Evolutionary conservation across 1,140 invertebrate genomes (phyloP).

Genomic region (Portunus trituberculatus): DNA sequence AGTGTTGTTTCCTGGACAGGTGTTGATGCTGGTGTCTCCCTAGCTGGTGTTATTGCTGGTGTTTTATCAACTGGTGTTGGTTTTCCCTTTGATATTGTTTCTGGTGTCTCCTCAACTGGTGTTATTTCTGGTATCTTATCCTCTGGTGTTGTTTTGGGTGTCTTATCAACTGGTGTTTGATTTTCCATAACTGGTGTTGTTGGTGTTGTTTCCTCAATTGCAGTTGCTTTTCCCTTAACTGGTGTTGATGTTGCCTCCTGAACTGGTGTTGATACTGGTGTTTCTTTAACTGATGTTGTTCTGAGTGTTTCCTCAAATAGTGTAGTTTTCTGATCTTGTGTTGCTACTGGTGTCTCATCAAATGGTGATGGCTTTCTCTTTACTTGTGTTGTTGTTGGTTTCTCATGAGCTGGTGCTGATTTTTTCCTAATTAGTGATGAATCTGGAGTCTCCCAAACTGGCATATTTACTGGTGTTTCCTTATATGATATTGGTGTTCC

Average conservation of each 20-base stretch:
- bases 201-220: conserved; percentile 15
- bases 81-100: conserved; percentile 1
- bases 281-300: neutral
- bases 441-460: too few relatives aligned
- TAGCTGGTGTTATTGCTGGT: too few relatives aligned
- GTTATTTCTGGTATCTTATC: too few relatives aligned
- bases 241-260: conserved; percentile 20
- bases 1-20: too few relatives aligned
- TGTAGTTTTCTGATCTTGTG: neutral
- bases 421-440: neutral
- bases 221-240: conserved; percentile 21
- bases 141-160: conserved; percentile 23
- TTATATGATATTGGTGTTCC: too few relatives aligned
- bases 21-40: too few relatives aligned
- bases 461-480: too few relatives aligned
- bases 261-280: neutral
- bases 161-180: conserved; percentile 17
- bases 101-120: too few relatives aligned
- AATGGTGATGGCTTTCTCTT: neutral
- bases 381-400: too few relatives aligned
- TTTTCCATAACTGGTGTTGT: neutral
- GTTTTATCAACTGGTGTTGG: too few relatives aligned
- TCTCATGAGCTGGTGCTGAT: neutral
- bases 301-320: neutral
- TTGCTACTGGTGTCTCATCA: too few relatives aligned